Base-by-base conservation (phyloP, 2,888 invertebrate genomes). In the Ctena decussata region DNA sequence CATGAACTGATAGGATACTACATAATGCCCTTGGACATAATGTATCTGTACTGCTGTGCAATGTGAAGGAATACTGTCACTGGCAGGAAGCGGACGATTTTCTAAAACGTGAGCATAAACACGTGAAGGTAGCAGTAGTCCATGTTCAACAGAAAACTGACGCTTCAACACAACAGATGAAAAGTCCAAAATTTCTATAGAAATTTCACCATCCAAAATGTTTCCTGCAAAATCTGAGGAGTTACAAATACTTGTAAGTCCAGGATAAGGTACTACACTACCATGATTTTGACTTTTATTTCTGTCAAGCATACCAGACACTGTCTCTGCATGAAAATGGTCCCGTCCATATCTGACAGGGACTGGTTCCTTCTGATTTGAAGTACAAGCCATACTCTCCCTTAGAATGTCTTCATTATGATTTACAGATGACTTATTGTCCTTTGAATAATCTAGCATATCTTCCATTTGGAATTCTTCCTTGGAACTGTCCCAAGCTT, bases 11-110 rank as follows among this genome's bases (percentile, higher is more conserved):
- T 39, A 60, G 41, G 73, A 73, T n/a, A 79, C 39, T 44, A 79
- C 46, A 72, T 72, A 79, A 41, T 79, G 78, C 11, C 41, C 39
- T 53, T 53, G 21, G 5, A 79, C 11, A 46, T 72, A 79, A 30
- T 79, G 73, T 44, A 73, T 79, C 21, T 79, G 79, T 0, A 79
- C 60, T 37, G 60, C 39, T 27, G 57, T 5, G 27, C 57, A 27
- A 30, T 24, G 1, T 21, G 30, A 57, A 27, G 57, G 57, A 30
- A 57, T 57, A 57, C 57, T 12, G 27, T 27, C 57, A 24, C 6
- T 27, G 1, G 2, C 57, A 57, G 3, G 6, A 27, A 27, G 3
- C 27, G n/a, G 24, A 5, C 27, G 5, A 27, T 27, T 27, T 57
- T 24, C 30, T 57, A 27, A 15, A 30, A 57, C 3, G 27, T 27